phyloP scores from a whole-genome alignment of 2,797 vertebrate species.

The Eleutherodactylus coqui region DNA sequence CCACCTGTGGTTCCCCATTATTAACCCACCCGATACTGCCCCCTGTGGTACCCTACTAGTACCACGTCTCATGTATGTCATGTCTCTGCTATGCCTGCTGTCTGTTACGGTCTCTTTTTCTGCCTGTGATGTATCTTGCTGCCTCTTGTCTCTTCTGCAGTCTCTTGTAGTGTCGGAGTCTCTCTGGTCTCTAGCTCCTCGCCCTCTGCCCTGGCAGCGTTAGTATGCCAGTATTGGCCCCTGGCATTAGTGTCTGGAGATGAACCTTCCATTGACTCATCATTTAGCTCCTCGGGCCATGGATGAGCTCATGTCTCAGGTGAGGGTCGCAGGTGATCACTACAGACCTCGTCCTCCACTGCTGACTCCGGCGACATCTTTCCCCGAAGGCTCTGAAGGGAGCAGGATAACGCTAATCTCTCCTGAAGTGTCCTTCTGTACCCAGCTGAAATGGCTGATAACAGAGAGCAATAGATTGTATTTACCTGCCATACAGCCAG shows the following conservation, averaged over 20 bases:
- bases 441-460: too few relatives aligned
- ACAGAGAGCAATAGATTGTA: too few relatives aligned
- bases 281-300: neutral
- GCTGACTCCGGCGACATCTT: neutral
- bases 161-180: too few relatives aligned
- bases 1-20: too few relatives aligned
- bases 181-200: too few relatives aligned
- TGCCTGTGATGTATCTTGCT: neutral
- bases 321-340: neutral
- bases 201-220: neutral
- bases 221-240: neutral
- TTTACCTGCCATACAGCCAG: too few relatives aligned
- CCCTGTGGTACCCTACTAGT: too few relatives aligned
- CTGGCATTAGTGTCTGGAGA: neutral
- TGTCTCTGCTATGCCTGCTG: neutral
- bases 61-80: too few relatives aligned
- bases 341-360: neutral
- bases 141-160: too few relatives aligned
- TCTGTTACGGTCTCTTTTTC: neutral
- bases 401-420: neutral
- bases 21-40: too few relatives aligned
- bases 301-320: neutral
- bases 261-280: neutral
- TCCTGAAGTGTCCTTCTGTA: neutral
- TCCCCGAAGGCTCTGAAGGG: neutral